phyloP scores from a whole-genome alignment of 2,113 vertebrate genomes.

The Centrocercus urophasianus region DNA sequence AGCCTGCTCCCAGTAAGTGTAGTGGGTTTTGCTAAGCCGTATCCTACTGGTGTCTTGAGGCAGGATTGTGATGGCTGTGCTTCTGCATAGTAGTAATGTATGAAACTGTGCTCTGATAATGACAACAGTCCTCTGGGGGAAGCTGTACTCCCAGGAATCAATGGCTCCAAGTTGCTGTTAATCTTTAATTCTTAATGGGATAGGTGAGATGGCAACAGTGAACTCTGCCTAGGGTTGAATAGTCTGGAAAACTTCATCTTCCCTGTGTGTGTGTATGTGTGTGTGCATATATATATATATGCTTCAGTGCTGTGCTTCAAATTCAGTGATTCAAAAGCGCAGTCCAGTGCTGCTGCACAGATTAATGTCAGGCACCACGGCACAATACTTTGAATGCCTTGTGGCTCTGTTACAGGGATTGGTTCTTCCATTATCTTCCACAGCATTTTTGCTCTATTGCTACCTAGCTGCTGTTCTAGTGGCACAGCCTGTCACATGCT shows the following conservation, averaged over 20 bases:
- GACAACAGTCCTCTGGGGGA: background rate
- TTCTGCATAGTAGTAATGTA: fast-evolving
- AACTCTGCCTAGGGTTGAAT: background rate
- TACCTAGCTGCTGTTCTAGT: background rate
- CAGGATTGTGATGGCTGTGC: background rate
- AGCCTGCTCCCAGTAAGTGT: background rate
- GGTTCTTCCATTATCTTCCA: background rate
- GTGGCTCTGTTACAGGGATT: fast-evolving
- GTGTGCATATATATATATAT: no score
- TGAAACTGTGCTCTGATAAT: background rate
- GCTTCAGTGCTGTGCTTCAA: background rate
- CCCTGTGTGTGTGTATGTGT: background rate
- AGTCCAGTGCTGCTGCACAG: background rate
- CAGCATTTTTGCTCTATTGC: background rate
- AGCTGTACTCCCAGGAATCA: background rate
- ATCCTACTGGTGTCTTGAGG: background rate
- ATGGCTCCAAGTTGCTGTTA: background rate
- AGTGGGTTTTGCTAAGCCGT: background rate
- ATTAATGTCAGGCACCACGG: background rate
- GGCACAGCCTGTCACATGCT: background rate
- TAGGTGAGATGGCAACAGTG: background rate
- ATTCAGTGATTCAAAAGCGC: background rate
- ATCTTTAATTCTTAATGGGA: background rate
- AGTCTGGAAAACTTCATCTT: background rate
- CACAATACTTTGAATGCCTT: background rate